phyloP scores from a whole-genome alignment of 2,888 invertebrate species.

The Bombylius major region DNA sequence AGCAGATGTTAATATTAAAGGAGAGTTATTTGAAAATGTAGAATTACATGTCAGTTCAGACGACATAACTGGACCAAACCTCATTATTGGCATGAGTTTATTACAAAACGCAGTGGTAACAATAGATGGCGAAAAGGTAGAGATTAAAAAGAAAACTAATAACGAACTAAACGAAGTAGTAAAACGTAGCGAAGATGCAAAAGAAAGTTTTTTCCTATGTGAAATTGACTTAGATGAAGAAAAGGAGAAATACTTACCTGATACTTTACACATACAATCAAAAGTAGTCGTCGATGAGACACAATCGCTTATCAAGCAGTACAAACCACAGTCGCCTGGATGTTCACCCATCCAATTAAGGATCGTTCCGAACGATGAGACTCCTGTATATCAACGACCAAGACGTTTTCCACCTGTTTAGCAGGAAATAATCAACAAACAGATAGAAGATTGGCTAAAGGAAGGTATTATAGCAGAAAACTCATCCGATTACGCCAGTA shows the following conservation, averaged over 20 bases:
- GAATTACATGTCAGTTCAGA: not conserved
- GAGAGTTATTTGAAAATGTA: not conserved
- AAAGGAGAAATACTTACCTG: not conserved
- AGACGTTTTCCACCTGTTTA: not conserved
- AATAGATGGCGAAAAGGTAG: not conserved
- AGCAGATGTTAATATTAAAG: not conserved
- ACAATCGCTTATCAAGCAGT: not conserved
- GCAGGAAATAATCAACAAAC: not conserved
- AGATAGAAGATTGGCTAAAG: not conserved
- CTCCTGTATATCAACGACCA: not conserved
- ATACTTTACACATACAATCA: not conserved
- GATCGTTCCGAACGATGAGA: not conserved
- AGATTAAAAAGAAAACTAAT: not conserved
- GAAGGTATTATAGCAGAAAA: not conserved
- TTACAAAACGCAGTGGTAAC: not conserved
- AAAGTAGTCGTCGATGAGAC: not conserved
- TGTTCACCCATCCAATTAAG: not conserved
- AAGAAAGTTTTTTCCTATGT: no score
- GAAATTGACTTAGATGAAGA: not conserved
- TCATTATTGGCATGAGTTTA: not conserved
- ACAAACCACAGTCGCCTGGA: not conserved
- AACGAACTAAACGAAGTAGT: no score
- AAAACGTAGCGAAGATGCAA: not conserved
- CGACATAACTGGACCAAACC: not conserved
- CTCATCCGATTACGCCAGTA: not conserved